A percentile compares a stretch with the other conserved stretches of the same genome.
Evolutionary conservation across 2,113 vertebrate genomes (phyloP).

Genomic region (Callipepla californica): DNA sequence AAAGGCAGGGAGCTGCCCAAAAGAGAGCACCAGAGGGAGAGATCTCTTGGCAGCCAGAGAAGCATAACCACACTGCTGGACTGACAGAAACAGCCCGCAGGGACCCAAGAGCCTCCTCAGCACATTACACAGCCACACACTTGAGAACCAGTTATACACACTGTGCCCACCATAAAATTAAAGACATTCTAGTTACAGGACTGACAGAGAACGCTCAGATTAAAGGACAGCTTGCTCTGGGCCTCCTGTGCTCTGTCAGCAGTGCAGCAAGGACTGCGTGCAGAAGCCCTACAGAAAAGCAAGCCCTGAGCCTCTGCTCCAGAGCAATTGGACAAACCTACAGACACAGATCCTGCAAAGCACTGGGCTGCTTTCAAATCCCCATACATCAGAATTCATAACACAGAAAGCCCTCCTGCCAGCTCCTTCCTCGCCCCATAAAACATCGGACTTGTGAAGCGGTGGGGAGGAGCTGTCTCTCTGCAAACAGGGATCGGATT

Average conservation of each 20-base stretch:
- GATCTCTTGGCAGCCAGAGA: background rate
- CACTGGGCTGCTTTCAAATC: fast-evolving
- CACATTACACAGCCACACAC: fast-evolving
- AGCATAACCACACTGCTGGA: background rate
- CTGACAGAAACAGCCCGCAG: fast-evolving
- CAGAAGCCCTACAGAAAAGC: background rate
- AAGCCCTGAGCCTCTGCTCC: too few relatives aligned
- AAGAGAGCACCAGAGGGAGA: background rate
- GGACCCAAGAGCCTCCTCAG: background rate
- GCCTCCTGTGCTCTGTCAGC: background rate
- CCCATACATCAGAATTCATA: background rate
- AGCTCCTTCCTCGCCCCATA: background rate
- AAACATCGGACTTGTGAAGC: fast-evolving
- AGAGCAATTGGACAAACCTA: too few relatives aligned
- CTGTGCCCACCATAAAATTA: background rate
- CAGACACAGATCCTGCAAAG: background rate
- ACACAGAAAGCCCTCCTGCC: background rate
- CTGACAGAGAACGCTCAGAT: background rate
- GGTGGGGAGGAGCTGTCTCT: background rate
- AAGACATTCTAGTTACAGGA: background rate
- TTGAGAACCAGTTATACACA: fast-evolving
- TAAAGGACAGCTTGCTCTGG: fast-evolving
- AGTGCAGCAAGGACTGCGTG: background rate
- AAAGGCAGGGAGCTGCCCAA: background rate
- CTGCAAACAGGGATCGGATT: background rate